Evolutionary conservation across 2,888 invertebrate species (phyloP).

Genomic region (Drosophila borealis): DNA sequence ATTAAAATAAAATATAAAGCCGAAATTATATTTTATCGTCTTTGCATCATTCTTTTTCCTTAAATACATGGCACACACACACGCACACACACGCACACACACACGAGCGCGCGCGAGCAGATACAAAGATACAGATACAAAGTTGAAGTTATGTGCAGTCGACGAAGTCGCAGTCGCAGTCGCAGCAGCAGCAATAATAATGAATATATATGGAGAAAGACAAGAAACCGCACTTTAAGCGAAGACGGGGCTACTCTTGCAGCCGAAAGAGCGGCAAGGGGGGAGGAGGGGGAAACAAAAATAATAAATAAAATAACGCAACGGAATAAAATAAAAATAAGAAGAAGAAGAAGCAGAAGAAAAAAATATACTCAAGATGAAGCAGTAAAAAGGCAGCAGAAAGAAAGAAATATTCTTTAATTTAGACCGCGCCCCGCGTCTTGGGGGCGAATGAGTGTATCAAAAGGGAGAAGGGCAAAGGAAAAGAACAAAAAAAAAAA

Average conservation of each 20-base stretch:
- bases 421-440: conserved; percentile 69
- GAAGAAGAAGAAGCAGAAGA: conserved; percentile 16
- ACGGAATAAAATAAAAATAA: conserved; percentile 62
- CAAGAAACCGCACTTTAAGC: conserved; percentile 81
- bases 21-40: conserved; percentile 84
- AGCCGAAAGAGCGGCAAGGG: not conserved
- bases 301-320: conserved; percentile 75
- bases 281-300: conserved; percentile 30
- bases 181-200: conserved; percentile 72
- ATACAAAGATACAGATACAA: conserved; percentile 76
- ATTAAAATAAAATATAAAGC: conserved; percentile 84
- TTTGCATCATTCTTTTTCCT: conserved; percentile 80
- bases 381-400: conserved; percentile 42
- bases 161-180: conserved; percentile 19
- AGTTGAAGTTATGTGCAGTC: conserved; percentile 73
- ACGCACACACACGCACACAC: conserved; percentile 40
- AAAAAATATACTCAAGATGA: conserved; percentile 42
- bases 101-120: conserved; percentile 36
- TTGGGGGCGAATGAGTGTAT: conserved; percentile 34
- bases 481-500: conserved; percentile 44
- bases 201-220: conserved; percentile 79
- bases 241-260: conserved; percentile 63
- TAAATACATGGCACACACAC: conserved; percentile 72
- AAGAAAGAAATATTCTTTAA: conserved; percentile 76
- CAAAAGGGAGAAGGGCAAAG: conserved; percentile 40